phyloP scores from a whole-genome alignment of 2,113 vertebrate genomes.

The Nothocercus julius region DNA sequence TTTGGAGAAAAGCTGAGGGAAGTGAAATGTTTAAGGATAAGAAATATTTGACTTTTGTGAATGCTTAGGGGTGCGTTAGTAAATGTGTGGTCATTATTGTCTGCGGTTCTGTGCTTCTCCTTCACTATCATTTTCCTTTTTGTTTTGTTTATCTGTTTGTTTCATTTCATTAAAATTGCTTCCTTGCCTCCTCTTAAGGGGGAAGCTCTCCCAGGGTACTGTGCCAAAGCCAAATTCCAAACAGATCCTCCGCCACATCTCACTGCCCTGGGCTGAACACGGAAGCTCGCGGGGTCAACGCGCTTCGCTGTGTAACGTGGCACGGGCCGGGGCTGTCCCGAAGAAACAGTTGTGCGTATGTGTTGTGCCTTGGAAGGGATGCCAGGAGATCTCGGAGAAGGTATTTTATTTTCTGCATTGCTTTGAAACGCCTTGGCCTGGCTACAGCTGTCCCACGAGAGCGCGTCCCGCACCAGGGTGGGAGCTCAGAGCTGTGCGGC shows the following conservation, averaged over 20 bases:
- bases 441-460: neutral
- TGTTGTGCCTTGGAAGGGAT: neutral
- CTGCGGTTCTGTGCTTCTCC: neutral
- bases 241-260: neutral
- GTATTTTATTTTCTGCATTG: neutral
- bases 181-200: neutral
- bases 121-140: neutral
- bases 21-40: slow-evolving; percentile 34
- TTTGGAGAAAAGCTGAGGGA: slow-evolving; percentile 25
- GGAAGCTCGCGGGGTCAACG: neutral
- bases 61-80: neutral
- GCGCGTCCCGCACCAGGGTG: neutral
- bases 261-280: fast-evolving
- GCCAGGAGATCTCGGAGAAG: neutral
- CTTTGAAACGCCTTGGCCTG: neutral
- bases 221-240: neutral
- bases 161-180: slow-evolving; percentile 50
- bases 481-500: neutral
- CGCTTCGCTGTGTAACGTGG: neutral
- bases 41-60: slow-evolving; percentile 28
- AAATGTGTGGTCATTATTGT: slow-evolving; percentile 18
- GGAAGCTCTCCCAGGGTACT: neutral
- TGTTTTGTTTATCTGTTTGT: slow-evolving; percentile 10
- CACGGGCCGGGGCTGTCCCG: neutral
- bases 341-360: neutral